A percentile compares a stretch with the other conserved stretches of the same genome.
phyloP scores from a whole-genome alignment of 2,113 vertebrate species.

The Taxidea taxus region DNA sequence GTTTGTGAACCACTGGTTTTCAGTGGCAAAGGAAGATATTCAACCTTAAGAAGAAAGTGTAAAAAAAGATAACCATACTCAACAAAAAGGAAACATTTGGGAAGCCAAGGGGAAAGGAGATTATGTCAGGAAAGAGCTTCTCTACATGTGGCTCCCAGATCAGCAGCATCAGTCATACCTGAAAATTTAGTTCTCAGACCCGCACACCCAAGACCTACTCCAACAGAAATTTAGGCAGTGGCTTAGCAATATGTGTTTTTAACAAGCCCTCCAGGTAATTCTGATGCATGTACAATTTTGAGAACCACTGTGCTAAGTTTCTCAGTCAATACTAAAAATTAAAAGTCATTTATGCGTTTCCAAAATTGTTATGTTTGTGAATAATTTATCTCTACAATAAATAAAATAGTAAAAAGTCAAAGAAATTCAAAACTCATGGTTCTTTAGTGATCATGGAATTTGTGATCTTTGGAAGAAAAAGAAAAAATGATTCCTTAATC shows the following conservation, averaged over 20 bases:
- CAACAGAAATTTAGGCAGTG: neutral
- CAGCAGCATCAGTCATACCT: neutral
- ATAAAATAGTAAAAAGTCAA: neutral
- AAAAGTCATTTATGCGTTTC: neutral
- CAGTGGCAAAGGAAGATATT: neutral
- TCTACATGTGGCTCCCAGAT: neutral
- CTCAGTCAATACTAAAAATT: neutral
- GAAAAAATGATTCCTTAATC: neutral
- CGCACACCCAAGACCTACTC: neutral
- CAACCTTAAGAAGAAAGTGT: neutral
- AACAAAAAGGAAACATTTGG: neutral
- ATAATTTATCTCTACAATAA: neutral
- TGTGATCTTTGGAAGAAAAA: neutral
- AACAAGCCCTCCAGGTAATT: neutral
- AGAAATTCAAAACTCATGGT: neutral
- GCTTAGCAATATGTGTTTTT: neutral
- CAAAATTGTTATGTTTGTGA: neutral
- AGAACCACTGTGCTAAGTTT: neutral
- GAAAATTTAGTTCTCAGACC: neutral
- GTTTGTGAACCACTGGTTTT: neutral
- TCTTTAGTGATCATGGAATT: neutral
- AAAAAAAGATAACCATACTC: neutral
- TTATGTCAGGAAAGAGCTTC: neutral
- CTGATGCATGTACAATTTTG: neutral
- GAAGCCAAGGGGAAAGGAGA: neutral